A percentile compares a stretch with the other conserved stretches of the same genome.
Evolutionary conservation across 2,113 vertebrate genomes (phyloP).

Genomic region (Hippotragus niger): DNA sequence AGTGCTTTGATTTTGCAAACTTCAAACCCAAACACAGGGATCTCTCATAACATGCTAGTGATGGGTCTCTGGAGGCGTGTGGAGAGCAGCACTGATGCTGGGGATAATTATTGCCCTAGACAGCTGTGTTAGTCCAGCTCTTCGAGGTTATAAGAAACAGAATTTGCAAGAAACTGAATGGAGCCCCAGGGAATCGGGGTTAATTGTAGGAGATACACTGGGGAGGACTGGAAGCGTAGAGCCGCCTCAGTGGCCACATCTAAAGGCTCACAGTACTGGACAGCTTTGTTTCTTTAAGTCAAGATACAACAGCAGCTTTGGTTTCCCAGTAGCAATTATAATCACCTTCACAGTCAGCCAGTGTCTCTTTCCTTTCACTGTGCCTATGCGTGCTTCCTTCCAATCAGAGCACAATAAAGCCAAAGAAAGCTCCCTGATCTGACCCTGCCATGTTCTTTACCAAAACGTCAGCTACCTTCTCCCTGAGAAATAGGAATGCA

Average conservation of each 20-base stretch:
- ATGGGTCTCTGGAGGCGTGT: neutral
- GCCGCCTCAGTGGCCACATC: neutral
- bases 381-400: neutral
- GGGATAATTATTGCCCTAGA: neutral
- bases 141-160: neutral
- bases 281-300: neutral
- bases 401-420: neutral
- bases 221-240: neutral
- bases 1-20: conserved; percentile 43
- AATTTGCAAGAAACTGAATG: conserved; percentile 29
- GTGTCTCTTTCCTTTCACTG: neutral
- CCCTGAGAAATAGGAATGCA: neutral
- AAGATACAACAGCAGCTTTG: neutral
- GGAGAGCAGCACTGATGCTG: neutral
- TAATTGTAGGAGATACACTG: conserved; percentile 1
- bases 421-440: neutral
- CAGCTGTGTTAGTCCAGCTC: neutral
- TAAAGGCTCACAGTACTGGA: neutral
- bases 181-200: conserved; percentile 1
- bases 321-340: conserved; percentile 1
- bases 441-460: neutral
- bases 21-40: neutral
- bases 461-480: neutral
- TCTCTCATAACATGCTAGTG: neutral
- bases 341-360: neutral